Percentiles rank a stretch among this genome's conserved stretches.
Evolutionary conservation across 2,797 vertebrate species (phyloP).

Genomic region (Schizopygopsis pylzovi): DNA sequence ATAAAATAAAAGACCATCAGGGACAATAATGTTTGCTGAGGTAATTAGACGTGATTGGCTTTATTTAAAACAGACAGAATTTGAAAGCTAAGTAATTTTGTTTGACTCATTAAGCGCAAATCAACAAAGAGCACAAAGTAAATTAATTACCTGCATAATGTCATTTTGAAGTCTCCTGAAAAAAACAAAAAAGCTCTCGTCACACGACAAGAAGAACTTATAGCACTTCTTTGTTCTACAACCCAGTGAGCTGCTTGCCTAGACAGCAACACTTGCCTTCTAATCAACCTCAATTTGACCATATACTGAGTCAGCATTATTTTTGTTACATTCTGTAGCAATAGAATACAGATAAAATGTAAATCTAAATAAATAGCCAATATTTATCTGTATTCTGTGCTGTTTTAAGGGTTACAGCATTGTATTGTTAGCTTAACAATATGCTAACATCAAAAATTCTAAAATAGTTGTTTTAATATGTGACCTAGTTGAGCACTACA

Average conservation of each 20-base stretch:
- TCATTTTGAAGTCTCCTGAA: background rate
- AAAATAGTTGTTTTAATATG: conserved; percentile 16
- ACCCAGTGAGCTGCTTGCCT: background rate
- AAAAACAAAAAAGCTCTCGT: background rate
- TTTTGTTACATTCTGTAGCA: background rate
- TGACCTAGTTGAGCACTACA: conserved; percentile 36
- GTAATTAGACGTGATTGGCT: conserved; percentile 30
- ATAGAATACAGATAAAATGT: background rate
- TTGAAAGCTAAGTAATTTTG: conserved; percentile 15
- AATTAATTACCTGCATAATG: conserved; percentile 15
- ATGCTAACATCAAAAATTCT: background rate
- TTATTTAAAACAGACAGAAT: conserved; percentile 7
- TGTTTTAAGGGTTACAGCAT: background rate
- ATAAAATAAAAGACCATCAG: conserved; percentile 7
- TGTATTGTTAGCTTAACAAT: background rate
- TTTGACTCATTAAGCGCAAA: conserved; percentile 10
- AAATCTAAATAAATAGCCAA: background rate
- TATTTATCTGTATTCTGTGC: background rate
- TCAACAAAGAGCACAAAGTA: conserved; percentile 31
- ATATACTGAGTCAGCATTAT: conserved; percentile 2
- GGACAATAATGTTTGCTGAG: conserved; percentile 23
- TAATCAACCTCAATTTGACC: background rate
- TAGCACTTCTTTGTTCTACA: background rate
- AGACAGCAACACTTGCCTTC: background rate
- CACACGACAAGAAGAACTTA: background rate